A percentile compares a stretch with the other conserved stretches of the same genome.
phyloP scores from a whole-genome alignment of 2,797 vertebrate genomes.

The Tarsius wallacei region DNA sequence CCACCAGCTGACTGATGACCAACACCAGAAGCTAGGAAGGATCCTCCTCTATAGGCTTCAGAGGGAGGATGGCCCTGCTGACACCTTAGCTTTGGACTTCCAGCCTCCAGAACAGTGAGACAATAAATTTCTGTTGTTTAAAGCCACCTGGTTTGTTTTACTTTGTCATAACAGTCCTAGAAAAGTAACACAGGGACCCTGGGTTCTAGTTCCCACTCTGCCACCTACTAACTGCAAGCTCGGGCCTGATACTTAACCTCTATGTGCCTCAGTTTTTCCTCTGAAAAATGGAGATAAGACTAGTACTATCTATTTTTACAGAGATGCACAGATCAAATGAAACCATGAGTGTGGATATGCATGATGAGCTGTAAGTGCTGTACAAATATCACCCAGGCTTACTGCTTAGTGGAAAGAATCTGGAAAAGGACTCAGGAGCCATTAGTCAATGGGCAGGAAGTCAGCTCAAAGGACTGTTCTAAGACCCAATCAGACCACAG shows the following conservation, averaged over 20 bases:
- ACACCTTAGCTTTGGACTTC: background rate
- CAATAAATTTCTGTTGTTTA: background rate
- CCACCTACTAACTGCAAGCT: background rate
- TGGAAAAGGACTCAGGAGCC: background rate
- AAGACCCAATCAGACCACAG: background rate
- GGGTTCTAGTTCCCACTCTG: background rate
- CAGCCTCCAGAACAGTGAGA: background rate
- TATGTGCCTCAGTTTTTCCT: background rate
- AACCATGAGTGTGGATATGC: background rate
- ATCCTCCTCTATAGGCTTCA: background rate
- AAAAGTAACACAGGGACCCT: background rate
- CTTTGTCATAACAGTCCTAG: too few relatives aligned
- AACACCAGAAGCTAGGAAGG: background rate
- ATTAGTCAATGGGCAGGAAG: background rate
- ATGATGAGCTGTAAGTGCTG: background rate
- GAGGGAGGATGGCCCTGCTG: background rate
- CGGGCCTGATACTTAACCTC: background rate
- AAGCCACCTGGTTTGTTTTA: background rate
- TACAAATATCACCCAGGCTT: background rate
- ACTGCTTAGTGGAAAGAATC: too few relatives aligned
- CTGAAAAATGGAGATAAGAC: background rate
- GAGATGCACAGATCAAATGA: background rate
- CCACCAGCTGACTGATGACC: rapidly evolving
- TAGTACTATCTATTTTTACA: background rate
- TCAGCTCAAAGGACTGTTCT: background rate